Conservation (phyloP, 2,797 vertebrate genomes). For the Acrossocheilus fasciatus region DNA sequence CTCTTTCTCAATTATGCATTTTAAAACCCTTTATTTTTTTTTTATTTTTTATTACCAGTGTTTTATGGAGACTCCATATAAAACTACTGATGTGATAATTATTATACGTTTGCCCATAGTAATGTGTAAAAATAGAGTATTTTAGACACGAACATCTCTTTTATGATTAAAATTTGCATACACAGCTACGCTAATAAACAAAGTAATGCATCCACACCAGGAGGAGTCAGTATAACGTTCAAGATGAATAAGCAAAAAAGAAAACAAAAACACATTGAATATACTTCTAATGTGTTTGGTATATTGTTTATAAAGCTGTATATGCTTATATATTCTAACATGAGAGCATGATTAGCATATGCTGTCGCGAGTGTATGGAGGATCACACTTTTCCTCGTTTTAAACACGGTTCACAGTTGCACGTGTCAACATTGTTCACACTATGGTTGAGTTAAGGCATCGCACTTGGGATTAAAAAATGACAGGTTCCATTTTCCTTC, state of each 20-base stretch:
- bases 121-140: background rate
- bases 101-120: background rate
- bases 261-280: background rate
- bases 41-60: background rate
- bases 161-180: background rate
- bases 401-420: conserved; percentile 16
- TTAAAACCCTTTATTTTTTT: background rate
- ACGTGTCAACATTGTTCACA: background rate
- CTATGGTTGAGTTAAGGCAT: conserved; percentile 25
- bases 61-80: background rate
- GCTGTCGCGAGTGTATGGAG: background rate
- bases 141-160: background rate
- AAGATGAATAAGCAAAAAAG: conserved; percentile 9
- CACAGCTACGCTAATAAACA: background rate
- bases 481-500: conserved; percentile 43
- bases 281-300: background rate
- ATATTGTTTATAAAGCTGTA: background rate
- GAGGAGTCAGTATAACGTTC: background rate
- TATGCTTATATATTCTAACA: background rate
- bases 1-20: conserved; percentile 16
- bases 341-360: conserved; percentile 9
- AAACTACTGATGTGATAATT: conserved; percentile 19
- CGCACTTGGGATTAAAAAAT: conserved; percentile 29
- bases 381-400: conserved; percentile 6
- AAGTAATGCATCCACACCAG: background rate